Percentiles rank a stretch among this genome's conserved stretches.
These are phyloP conservation scores for Loripinus fragilis DNA, from an alignment of 2,888 invertebrate species.

Conservation along the genomic window DNA sequence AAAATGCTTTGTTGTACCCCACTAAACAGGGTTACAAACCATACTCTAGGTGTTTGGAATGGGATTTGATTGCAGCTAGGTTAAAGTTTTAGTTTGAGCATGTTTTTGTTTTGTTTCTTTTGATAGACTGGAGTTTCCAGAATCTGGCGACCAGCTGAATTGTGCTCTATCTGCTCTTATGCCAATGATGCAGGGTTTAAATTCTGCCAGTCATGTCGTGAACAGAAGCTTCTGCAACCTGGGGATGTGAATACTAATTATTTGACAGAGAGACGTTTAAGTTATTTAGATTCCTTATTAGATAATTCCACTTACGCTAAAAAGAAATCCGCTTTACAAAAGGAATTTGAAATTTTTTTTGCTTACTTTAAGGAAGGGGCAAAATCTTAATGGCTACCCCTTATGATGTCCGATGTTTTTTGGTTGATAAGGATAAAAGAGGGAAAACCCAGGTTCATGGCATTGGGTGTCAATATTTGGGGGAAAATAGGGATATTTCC, in stretches of 20 bases:
- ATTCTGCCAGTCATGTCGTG: conserved; percentile 5
- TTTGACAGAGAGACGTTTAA: conserved; percentile 9
- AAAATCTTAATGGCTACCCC: background rate
- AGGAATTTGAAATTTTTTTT: conserved; percentile 13
- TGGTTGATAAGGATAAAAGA: conserved; percentile 17
- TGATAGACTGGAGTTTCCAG: conserved; percentile 6
- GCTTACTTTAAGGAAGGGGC: background rate
- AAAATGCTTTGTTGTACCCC: background rate
- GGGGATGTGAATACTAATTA: background rate
- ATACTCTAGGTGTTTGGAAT: conserved; percentile 22
- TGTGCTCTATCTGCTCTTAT: conserved; percentile 2
- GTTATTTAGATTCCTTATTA: background rate
- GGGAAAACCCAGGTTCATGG: conserved; percentile 14
- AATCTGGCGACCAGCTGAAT: conserved; percentile 10
- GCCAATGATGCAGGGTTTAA: conserved; percentile 6
- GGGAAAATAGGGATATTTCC: conserved; percentile 6
- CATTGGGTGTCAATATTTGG: background rate
- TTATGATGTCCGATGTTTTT: background rate
- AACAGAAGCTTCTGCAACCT: background rate
- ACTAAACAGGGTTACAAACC: conserved; percentile 7
- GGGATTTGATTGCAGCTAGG: conserved; percentile 26
- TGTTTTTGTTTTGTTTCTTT: background rate
- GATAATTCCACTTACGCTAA: background rate
- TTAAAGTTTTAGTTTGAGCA: conserved; percentile 4
- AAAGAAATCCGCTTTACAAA: conserved; percentile 1